A percentile compares a stretch with the other conserved stretches of the same genome.
These are phyloP conservation scores for Erinaceus europaeus DNA, from an alignment of 2,113 vertebrate species.

Conservation along the genomic window DNA sequence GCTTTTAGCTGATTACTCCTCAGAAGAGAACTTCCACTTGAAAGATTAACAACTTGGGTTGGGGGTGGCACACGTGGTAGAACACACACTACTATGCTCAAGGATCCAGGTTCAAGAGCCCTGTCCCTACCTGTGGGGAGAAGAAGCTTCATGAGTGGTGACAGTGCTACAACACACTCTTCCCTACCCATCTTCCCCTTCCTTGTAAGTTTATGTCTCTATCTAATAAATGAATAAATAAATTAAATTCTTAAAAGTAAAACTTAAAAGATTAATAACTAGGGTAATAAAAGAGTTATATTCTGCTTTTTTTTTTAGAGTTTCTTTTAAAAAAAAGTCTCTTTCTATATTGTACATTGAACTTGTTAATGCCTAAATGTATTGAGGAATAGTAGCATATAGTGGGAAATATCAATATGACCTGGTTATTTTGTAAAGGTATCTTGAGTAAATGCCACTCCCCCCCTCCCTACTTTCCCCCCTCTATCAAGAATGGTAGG, in stretches of 20 bases:
- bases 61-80: too few species aligned
- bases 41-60: not conserved
- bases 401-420: not conserved
- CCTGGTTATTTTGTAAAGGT: not conserved
- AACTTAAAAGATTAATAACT: not conserved
- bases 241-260: too few species aligned
- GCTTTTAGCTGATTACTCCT: not conserved
- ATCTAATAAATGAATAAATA: too few species aligned
- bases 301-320: not conserved
- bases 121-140: too few species aligned
- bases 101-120: too few species aligned
- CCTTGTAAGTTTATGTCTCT: too few species aligned
- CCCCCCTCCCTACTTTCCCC: not conserved
- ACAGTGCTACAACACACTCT: too few species aligned
- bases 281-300: not conserved
- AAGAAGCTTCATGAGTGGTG: too few species aligned
- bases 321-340: not conserved
- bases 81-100: too few species aligned
- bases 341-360: not conserved
- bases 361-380: not conserved
- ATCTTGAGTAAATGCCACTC: not conserved
- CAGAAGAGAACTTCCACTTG: not conserved
- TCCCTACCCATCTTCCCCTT: too few species aligned
- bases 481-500: not conserved
- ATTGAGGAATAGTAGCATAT: not conserved